A percentile compares a stretch with the other conserved stretches of the same genome.
Evolutionary conservation across 2,113 vertebrate species (phyloP).

Genomic region (Danio rerio): DNA sequence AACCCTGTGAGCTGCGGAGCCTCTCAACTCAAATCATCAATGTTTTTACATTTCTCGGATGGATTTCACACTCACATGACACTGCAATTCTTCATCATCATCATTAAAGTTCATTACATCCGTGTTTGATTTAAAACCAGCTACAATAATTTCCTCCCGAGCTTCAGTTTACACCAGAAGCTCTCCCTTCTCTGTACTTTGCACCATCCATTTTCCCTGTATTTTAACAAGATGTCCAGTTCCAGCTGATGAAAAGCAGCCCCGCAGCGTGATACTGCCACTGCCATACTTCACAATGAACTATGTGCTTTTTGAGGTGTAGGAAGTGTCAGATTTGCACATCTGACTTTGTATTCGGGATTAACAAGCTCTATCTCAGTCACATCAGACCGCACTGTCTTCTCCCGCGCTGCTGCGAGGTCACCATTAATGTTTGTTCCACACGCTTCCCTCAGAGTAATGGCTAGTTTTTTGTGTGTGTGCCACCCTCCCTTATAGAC

Average conservation of each 20-base stretch:
- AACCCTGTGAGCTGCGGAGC: too few species aligned
- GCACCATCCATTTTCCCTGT: background rate
- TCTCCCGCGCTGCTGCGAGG: background rate
- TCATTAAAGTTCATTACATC: too few species aligned
- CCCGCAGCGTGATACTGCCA: background rate
- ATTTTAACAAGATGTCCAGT: constrained; percentile 25
- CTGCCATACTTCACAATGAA: constrained; percentile 1
- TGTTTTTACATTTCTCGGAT: too few species aligned
- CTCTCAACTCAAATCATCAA: too few species aligned
- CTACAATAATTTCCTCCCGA: background rate
- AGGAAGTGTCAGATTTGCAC: constrained; percentile 8
- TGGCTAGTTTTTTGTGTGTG: background rate
- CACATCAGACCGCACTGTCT: background rate
- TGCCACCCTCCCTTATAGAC: background rate
- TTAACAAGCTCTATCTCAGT: constrained; percentile 25
- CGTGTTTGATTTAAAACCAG: background rate
- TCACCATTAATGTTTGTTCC: constrained; percentile 12
- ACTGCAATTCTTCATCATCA: too few species aligned
- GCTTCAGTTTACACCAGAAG: background rate
- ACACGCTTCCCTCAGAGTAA: background rate
- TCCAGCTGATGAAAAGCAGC: background rate
- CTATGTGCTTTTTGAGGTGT: background rate
- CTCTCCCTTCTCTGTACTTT: background rate
- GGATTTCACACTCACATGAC: too few species aligned
- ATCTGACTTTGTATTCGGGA: background rate